A percentile compares a stretch with the other conserved stretches of the same genome.
phyloP scores from a whole-genome alignment of 1,140 invertebrate genomes.

The Drosophila navojoa region DNA sequence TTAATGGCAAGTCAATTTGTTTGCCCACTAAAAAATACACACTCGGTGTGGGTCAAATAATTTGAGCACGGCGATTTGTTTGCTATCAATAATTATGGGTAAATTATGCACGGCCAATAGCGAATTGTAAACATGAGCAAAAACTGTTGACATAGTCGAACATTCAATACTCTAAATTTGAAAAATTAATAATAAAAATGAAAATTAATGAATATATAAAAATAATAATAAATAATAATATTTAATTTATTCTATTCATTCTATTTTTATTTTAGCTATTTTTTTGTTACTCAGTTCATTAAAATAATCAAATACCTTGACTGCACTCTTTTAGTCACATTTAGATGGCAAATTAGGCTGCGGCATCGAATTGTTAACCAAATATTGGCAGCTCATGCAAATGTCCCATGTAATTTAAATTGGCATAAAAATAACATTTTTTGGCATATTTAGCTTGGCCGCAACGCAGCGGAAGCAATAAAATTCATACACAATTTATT shows the following conservation, averaged over 20 bases:
- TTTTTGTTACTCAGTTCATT: too few relatives aligned
- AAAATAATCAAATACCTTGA: too few relatives aligned
- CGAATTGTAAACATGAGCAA: constrained; percentile 50
- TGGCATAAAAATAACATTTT: constrained; percentile 31
- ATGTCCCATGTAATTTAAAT: constrained; percentile 30
- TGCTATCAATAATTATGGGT: constrained; percentile 72
- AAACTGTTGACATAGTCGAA: background rate
- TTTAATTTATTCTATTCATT: too few relatives aligned
- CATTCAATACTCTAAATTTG: constrained; percentile 21
- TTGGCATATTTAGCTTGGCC: constrained; percentile 13
- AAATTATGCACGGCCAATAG: constrained; percentile 63
- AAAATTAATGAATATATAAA: too few relatives aligned
- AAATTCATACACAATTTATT: constrained; percentile 55
- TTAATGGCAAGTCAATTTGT: constrained; percentile 75
- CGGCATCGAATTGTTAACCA: constrained; percentile 4
- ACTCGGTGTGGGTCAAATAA: constrained; percentile 12
- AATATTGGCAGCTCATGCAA: constrained; percentile 21
- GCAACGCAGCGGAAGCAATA: constrained; percentile 50
- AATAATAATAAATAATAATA: too few relatives aligned
- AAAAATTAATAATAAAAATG: background rate
- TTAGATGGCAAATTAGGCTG: too few relatives aligned
- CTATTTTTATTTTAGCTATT: too few relatives aligned
- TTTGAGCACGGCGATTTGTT: constrained; percentile 49
- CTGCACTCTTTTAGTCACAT: too few relatives aligned
- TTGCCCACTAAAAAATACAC: constrained; percentile 29